Evolutionary conservation across 2,888 invertebrate species (phyloP).

Genomic region (Archaeoteleia sp.): DNA sequence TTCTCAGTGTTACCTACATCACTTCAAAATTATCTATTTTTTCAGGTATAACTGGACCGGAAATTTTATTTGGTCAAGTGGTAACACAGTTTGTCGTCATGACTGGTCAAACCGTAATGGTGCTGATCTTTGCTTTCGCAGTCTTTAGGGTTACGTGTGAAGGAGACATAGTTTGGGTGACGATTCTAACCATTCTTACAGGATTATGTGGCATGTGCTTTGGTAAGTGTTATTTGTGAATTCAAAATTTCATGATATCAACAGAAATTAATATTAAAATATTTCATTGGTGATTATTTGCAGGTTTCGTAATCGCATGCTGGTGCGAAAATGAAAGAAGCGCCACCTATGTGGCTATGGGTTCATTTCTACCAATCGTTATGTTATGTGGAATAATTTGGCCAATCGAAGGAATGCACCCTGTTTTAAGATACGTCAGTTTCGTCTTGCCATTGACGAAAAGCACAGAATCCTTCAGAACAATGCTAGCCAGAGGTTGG

Average conservation of each 20-base stretch:
- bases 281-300: slow-evolving; percentile 13
- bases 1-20: background rate
- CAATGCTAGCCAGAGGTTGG: slow-evolving; percentile 91
- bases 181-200: slow-evolving; percentile 85
- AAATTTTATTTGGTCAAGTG: slow-evolving; percentile 91
- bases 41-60: slow-evolving; percentile 81
- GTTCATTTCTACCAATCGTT: slow-evolving; percentile 90
- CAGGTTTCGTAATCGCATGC: slow-evolving; percentile 89
- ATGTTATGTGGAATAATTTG: slow-evolving; percentile 94
- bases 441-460: slow-evolving; percentile 89
- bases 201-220: slow-evolving; percentile 96
- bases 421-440: slow-evolving; percentile 82
- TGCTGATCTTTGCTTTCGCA: slow-evolving; percentile 86
- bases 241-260: slow-evolving; percentile 2
- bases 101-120: slow-evolving; percentile 87
- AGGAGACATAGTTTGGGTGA: slow-evolving; percentile 85
- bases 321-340: slow-evolving; percentile 88
- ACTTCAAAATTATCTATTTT: background rate
- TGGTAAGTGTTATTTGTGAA: slow-evolving; percentile 77
- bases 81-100: slow-evolving; percentile 91
- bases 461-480: slow-evolving; percentile 91
- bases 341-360: slow-evolving; percentile 89
- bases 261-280: background rate
- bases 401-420: slow-evolving; percentile 96
- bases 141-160: slow-evolving; percentile 86